Conservation (phyloP, 2,888 invertebrate species). For the Leptopilina syphax region DNA sequence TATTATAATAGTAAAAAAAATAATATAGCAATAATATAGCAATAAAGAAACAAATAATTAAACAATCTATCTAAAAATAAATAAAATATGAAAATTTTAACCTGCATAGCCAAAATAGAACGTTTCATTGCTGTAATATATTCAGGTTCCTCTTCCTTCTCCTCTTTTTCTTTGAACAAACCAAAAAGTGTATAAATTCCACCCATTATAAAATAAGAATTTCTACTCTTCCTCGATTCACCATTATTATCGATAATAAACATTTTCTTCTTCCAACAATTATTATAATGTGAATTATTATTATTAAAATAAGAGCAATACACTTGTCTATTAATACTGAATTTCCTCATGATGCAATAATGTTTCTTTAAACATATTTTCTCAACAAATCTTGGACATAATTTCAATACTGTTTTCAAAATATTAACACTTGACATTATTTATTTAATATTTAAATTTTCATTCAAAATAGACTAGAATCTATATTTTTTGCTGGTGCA, state of each 20-base stretch:
- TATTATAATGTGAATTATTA: not conserved
- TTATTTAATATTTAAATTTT: not conserved
- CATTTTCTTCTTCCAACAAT: not conserved
- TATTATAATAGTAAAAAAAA: too few relatives aligned
- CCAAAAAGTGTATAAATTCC: constrained; percentile 77
- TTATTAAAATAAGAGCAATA: not conserved
- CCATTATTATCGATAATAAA: not conserved
- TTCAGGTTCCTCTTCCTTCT: constrained; percentile 82
- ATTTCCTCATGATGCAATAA: not conserved
- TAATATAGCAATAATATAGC: not conserved
- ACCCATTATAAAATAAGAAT: constrained; percentile 46
- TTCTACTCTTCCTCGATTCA: not conserved
- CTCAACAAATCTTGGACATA: not conserved
- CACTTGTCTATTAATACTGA: not conserved
- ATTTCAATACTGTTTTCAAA: not conserved
- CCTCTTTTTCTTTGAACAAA: constrained; percentile 81
- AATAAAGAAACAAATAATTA: not conserved
- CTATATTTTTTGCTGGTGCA: not conserved
- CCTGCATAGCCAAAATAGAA: constrained; percentile 86
- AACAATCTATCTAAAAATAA: not conserved
- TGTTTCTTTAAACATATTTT: not conserved
- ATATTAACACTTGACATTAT: constrained; percentile 27
- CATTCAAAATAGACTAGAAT: too few relatives aligned
- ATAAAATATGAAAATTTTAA: constrained; percentile 66
- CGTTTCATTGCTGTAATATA: constrained; percentile 87